Evolutionary conservation across 2,113 vertebrate genomes (phyloP).

Genomic region (Nothoprocta pentlandii): DNA sequence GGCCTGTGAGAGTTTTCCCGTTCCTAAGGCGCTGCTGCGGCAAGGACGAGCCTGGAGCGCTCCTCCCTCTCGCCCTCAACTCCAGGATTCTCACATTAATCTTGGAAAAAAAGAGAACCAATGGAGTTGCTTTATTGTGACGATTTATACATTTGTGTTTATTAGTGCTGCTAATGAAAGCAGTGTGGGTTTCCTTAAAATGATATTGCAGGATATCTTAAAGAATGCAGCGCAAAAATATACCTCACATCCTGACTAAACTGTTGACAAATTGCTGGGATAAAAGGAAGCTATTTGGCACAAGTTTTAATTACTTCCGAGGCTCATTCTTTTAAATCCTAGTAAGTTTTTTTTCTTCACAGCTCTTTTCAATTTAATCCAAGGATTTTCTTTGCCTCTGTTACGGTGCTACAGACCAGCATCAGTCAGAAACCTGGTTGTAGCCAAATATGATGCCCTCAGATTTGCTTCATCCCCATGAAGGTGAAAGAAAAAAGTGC

Average conservation of each 20-base stretch:
- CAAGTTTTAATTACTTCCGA: constrained; percentile 6
- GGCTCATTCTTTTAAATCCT: neutral
- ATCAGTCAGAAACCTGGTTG: neutral
- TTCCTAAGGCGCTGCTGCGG: neutral
- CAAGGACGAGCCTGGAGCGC: neutral
- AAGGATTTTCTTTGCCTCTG: neutral
- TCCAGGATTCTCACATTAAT: neutral
- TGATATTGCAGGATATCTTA: neutral
- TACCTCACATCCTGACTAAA: neutral
- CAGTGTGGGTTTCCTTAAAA: neutral
- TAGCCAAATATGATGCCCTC: neutral
- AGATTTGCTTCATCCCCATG: neutral
- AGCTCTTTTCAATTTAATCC: neutral
- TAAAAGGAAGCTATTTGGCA: constrained; percentile 3
- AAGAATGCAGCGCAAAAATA: neutral
- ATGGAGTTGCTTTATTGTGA: neutral
- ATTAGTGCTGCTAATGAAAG: neutral
- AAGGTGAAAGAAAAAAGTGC: neutral
- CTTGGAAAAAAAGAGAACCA: neutral
- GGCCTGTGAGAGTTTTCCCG: neutral
- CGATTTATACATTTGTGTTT: neutral
- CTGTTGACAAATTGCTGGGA: neutral
- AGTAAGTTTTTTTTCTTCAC: neutral
- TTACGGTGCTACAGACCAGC: neutral
- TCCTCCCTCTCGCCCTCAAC: neutral